Evolutionary conservation across 2,797 vertebrate species (phyloP).

Genomic region (Hypotaenidia okinawae): DNA sequence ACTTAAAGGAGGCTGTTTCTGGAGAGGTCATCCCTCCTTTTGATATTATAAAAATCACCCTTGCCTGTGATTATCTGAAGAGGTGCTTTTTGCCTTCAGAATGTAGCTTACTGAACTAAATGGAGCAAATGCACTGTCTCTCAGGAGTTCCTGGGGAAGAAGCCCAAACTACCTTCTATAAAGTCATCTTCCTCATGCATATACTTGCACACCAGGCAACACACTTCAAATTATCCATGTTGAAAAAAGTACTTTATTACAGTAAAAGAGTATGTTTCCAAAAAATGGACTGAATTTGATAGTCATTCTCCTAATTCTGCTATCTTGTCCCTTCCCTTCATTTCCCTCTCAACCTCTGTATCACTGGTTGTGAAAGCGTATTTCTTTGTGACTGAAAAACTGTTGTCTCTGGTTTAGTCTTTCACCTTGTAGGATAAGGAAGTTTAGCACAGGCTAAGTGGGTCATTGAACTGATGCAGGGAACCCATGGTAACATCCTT

Average conservation of each 20-base stretch:
- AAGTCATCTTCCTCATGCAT: neutral
- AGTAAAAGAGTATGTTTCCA: neutral
- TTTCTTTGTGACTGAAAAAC: neutral
- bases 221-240: neutral
- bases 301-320: neutral
- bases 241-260: neutral
- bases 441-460: neutral
- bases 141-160: neutral
- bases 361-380: neutral
- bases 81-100: constrained; percentile 26
- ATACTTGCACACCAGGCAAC: neutral
- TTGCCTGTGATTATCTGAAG: neutral
- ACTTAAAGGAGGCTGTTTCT: neutral
- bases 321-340: neutral
- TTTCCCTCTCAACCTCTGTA: neutral
- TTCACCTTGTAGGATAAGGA: neutral
- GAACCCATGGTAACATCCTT: neutral
- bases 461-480: neutral
- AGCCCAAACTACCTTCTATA: neutral
- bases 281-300: neutral
- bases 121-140: neutral
- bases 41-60: neutral
- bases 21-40: neutral
- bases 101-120: neutral
- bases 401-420: neutral